These are phyloP conservation scores for Nephrotoma guestfalica DNA, from an alignment of 2,888 invertebrate genomes.

Conservation along the genomic window DNA sequence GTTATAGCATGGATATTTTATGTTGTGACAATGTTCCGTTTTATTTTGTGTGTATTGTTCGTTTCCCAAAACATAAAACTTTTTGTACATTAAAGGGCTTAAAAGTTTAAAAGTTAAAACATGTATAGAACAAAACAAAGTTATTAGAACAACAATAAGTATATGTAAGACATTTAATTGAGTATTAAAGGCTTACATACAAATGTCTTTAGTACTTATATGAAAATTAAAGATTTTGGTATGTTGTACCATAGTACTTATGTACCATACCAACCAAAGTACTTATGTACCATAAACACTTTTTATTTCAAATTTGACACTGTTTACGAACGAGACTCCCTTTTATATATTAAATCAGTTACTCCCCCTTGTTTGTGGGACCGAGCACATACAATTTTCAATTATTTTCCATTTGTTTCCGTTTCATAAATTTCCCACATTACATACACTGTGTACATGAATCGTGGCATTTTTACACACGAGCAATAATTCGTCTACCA, in stretches of 20 bases:
- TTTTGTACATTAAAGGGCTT: not conserved
- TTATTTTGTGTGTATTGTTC: not conserved
- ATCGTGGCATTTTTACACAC: not conserved
- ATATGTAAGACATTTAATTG: not conserved
- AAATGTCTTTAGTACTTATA: not conserved
- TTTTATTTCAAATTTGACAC: not conserved
- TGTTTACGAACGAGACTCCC: not conserved
- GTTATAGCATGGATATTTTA: not conserved
- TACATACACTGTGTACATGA: not conserved
- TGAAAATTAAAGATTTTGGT: not conserved
- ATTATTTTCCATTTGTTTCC: not conserved
- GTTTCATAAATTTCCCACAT: not conserved
- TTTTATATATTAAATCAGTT: not conserved
- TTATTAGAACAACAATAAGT: not conserved
- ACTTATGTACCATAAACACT: not conserved
- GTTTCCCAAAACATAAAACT: not conserved
- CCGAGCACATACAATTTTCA: not conserved
- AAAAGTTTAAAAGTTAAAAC: not conserved
- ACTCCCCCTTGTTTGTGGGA: not conserved
- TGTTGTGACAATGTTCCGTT: not conserved
- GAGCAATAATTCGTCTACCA: not conserved
- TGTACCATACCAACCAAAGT: too few species aligned
- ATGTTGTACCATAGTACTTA: not conserved
- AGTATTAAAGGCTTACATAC: not conserved
- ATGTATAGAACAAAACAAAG: not conserved